phyloP scores from a whole-genome alignment of 1,140 invertebrate species.

The Lethocerus indicus region DNA sequence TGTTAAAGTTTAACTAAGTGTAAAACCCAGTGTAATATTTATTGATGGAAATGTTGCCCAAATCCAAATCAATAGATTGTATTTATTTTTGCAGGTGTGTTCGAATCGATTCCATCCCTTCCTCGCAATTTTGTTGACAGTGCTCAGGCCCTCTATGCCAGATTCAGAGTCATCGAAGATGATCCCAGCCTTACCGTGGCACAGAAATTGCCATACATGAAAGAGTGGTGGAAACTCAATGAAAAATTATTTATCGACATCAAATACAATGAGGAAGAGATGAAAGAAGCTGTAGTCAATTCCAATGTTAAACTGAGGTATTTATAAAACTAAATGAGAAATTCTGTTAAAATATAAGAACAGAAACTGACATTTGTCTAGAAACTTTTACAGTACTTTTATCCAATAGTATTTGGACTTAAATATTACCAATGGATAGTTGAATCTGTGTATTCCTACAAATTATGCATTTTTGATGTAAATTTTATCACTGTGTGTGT shows the following conservation, averaged over 20 bases:
- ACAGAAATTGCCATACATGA: conserved; percentile 68
- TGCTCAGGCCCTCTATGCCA: conserved; percentile 35
- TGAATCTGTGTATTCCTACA: no score
- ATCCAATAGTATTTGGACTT: no score
- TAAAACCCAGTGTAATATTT: background rate
- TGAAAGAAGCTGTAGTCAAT: conserved; percentile 11
- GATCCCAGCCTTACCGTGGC: conserved; percentile 52
- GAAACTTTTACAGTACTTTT: no score
- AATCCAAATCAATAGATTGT: background rate
- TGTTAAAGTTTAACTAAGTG: background rate
- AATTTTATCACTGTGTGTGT: no score
- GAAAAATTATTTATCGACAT: conserved; percentile 28
- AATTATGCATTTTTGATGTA: no score
- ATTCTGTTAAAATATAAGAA: no score
- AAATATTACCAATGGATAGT: no score
- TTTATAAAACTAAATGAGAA: no score
- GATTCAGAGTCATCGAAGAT: conserved; percentile 76
- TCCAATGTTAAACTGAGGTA: conserved; percentile 17
- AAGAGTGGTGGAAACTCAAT: conserved; percentile 67
- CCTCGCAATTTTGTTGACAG: conserved; percentile 40
- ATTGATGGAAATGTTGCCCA: background rate
- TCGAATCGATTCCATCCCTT: conserved; percentile 48
- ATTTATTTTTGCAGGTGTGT: conserved; percentile 39
- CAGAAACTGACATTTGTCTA: no score
- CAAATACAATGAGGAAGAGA: conserved; percentile 9